Evolutionary conservation across 2,797 vertebrate species (phyloP).

Genomic region (Todus mexicanus): DNA sequence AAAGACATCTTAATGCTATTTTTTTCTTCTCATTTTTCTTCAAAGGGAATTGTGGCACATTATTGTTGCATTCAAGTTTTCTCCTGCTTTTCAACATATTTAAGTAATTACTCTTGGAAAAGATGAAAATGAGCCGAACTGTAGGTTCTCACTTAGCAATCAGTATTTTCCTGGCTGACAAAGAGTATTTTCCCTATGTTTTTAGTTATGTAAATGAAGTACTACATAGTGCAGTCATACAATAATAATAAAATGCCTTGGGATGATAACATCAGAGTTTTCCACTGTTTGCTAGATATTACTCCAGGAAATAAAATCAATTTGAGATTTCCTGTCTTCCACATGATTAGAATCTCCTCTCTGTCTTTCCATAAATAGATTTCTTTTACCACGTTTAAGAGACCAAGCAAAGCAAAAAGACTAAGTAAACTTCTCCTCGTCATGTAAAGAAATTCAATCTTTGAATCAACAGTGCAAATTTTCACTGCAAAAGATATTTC

Average conservation of each 20-base stretch:
- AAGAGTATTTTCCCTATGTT: neutral
- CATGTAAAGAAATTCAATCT: neutral
- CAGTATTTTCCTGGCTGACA: neutral
- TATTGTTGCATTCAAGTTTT: neutral
- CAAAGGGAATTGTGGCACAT: fast-evolving
- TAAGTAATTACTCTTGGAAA: neutral
- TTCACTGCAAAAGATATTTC: neutral
- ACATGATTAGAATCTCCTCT: neutral
- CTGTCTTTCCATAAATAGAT: neutral
- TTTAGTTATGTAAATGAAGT: neutral
- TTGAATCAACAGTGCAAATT: neutral
- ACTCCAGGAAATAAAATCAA: neutral
- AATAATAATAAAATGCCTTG: neutral
- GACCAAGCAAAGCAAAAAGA: neutral
- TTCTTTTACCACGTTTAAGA: neutral
- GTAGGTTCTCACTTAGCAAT: neutral
- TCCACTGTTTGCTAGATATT: constrained; percentile 10
- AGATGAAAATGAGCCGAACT: neutral
- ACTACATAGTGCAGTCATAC: neutral
- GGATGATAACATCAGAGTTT: neutral
- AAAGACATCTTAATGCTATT: neutral
- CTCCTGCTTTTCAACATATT: neutral
- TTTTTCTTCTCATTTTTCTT: neutral
- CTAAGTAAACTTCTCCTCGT: neutral
- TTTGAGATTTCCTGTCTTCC: constrained; percentile 13